Evolutionary conservation across 2,113 vertebrate species (phyloP), one percentile per base, ranked within the genome.

Genomic region (Gallinago jamesoni): DNA sequence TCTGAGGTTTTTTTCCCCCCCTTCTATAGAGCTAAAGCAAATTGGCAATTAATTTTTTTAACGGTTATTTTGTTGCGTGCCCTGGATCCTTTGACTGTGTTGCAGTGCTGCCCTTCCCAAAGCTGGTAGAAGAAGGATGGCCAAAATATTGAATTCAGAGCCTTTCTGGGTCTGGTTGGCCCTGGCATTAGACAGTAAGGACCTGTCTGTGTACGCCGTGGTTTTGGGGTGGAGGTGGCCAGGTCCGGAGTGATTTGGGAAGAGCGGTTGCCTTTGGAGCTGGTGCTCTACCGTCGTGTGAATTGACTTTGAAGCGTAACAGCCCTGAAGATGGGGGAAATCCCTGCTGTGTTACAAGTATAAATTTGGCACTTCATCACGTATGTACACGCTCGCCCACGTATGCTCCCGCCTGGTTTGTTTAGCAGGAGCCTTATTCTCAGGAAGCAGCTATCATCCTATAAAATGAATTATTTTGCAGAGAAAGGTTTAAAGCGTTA

Each of bases 181-280:
- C 9, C 27, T n/a, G 31, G 17, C 5, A 1, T 27, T 45, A 8
- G n/a, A 5, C 8, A 15, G 24, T 31, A 56, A 50, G 52, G 75
- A 55, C 35, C 2, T 4, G 27, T 57, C 28, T 47, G 53, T 0
- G 1, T 19, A 4, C 0, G 0, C 28, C 1, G 0, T 16, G 43
- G 21, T 35, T 35, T 76, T 1, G 11, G 37, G 6, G 9, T 21
- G 33, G 39, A n/a, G 52, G 11, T 63, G 48, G 9, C 21, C 28
- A 3, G 33, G 12, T 41, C 33, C 0, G 4, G 69, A 18, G 35
- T 23, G 50, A 20, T 20, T 45, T 41, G 56, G 59, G 60, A 47
- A 30, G 41, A 64, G 27, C 31, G 2, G 6, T 7, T 53, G 23
- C 28, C 2, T 55, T 35, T 19, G 24, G 59, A 73, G 41, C 67